These are phyloP conservation scores for Lithodes maja DNA, from an alignment of 2,888 invertebrate species.

Conservation along the genomic window DNA sequence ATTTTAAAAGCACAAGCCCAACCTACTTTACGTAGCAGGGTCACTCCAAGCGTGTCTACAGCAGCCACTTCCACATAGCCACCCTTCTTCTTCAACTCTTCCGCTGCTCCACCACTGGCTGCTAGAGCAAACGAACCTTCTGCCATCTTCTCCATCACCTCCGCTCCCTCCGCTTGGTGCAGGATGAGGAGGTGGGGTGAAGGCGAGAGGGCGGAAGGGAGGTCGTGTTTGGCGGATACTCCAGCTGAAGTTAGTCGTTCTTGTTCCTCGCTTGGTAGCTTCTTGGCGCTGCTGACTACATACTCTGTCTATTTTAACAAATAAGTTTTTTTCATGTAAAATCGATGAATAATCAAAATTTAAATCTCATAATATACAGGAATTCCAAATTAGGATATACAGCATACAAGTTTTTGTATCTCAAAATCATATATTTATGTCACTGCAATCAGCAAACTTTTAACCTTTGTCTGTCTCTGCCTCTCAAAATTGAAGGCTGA, in stretches of 20 bases:
- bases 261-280: slow-evolving; percentile 32
- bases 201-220: slow-evolving; percentile 21
- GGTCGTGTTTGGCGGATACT: slow-evolving; percentile 43
- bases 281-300: slow-evolving; percentile 11
- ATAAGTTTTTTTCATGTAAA: neutral
- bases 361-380: too few relatives aligned
- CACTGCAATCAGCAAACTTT: too few relatives aligned
- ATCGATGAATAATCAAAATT: too few relatives aligned
- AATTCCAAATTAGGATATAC: too few relatives aligned
- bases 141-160: slow-evolving; percentile 46
- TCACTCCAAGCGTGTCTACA: slow-evolving; percentile 77
- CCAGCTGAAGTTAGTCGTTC: slow-evolving; percentile 9
- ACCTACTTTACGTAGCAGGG: slow-evolving; percentile 43
- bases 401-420: too few relatives aligned
- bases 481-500: too few relatives aligned
- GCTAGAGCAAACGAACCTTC: slow-evolving; percentile 46
- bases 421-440: too few relatives aligned
- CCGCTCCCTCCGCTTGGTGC: slow-evolving; percentile 23
- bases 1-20: neutral
- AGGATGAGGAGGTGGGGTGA: slow-evolving; percentile 44
- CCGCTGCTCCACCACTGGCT: slow-evolving; percentile 73
- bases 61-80: slow-evolving; percentile 81
- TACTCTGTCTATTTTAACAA: slow-evolving; percentile 42
- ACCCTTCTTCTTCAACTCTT: slow-evolving; percentile 77
- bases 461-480: too few relatives aligned